Conservation (phyloP, 2,888 invertebrate species). For the Agonopterix arenella region DNA sequence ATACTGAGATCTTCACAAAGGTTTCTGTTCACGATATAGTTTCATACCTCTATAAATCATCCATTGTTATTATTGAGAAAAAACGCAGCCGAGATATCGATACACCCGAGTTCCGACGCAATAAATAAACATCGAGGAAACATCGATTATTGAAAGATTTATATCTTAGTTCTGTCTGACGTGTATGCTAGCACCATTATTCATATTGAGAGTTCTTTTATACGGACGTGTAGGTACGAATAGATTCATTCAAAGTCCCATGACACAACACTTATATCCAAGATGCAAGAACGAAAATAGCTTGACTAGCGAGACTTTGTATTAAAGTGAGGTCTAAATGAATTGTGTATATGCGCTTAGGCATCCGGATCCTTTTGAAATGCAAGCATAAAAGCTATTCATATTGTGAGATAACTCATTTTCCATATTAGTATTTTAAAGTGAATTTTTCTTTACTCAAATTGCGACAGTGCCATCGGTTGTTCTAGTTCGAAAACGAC, state of each 20-base stretch:
- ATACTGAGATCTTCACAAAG: no score
- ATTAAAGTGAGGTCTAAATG: not conserved
- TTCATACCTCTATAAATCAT: conserved; percentile 48
- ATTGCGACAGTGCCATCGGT: no score
- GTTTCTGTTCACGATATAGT: no score
- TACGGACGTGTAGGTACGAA: no score
- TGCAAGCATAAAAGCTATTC: no score
- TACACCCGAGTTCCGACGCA: conserved; percentile 30
- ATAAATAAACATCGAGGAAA: conserved; percentile 64
- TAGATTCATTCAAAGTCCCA: no score
- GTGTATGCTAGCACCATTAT: conserved; percentile 57
- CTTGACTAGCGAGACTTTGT: not conserved
- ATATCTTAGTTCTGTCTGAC: conserved; percentile 55
- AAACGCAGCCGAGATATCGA: conserved; percentile 48
- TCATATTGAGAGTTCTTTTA: conserved; percentile 31
- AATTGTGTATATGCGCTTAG: not conserved
- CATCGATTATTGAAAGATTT: conserved; percentile 72
- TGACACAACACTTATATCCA: no score
- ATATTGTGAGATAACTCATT: no score
- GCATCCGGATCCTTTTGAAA: not conserved
- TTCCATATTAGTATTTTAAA: no score
- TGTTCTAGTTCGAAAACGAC: no score
- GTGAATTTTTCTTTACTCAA: no score
- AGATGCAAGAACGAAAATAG: no score
- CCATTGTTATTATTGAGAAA: conserved; percentile 55